A percentile compares a stretch with the other conserved stretches of the same genome.
Conservation (phyloP, 2,113 vertebrate genomes). For the Siniperca chuatsi region DNA sequence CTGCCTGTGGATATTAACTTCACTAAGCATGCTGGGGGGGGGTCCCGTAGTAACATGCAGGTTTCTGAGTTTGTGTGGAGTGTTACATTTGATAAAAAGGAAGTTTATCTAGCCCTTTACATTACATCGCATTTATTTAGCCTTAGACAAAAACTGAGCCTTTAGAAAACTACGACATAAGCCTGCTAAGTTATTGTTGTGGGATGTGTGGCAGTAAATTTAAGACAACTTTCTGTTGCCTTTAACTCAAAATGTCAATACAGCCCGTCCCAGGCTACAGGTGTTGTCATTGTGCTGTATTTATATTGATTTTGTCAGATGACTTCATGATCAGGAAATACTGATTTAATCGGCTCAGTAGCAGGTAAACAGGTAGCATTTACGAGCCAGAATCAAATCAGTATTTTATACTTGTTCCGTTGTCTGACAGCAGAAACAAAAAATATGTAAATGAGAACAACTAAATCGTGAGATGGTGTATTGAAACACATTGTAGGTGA, state of each 20-base stretch:
- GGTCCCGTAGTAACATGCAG: too few relatives aligned
- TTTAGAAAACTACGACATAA: neutral
- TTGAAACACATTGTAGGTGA: neutral
- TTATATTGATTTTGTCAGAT: neutral
- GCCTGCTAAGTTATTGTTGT: neutral
- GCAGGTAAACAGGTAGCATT: neutral
- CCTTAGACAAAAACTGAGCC: neutral
- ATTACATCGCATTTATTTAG: neutral
- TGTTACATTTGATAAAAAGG: too few relatives aligned
- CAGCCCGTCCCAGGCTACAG: neutral
- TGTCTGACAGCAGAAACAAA: neutral
- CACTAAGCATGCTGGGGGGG: neutral
- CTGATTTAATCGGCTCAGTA: neutral
- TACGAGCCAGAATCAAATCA: slow-evolving; percentile 1
- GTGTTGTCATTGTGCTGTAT: neutral
- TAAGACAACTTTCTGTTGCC: neutral
- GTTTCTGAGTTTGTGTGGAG: too few relatives aligned
- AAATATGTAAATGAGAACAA: too few relatives aligned
- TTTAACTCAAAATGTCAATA: neutral
- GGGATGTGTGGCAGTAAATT: neutral
- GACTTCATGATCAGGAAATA: neutral
- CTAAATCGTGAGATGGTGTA: neutral
- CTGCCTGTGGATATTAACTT: slow-evolving; percentile 2
- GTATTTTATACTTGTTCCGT: neutral
- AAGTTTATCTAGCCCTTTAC: neutral